Conservation (phyloP, 2,888 invertebrate species). For the Melitaea athalia region DNA sequence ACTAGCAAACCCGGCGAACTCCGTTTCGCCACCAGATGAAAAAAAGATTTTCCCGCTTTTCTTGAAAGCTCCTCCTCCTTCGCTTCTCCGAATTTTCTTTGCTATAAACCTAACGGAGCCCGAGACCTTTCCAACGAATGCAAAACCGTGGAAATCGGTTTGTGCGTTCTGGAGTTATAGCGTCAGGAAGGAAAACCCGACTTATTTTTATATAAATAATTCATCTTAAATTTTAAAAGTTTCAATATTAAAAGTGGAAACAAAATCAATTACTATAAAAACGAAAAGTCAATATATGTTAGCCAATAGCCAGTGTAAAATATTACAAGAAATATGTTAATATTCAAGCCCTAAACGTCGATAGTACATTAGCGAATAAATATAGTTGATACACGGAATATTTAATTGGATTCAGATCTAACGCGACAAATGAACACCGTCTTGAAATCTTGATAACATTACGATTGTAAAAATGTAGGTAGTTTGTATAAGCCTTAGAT, state of each 20-base stretch:
- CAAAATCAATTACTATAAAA: constrained; percentile 5
- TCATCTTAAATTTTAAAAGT: neutral
- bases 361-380: constrained; percentile 40
- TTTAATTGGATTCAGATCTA: constrained; percentile 37
- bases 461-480: constrained; percentile 57
- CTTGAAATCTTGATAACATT: constrained; percentile 47
- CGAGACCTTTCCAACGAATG: too few species aligned
- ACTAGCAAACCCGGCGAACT: too few species aligned
- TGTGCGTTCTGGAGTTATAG: too few species aligned
- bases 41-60: too few species aligned
- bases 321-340: constrained; percentile 28
- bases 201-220: too few species aligned
- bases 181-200: too few species aligned
- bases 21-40: too few species aligned
- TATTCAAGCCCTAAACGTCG: constrained; percentile 26
- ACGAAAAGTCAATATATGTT: neutral
- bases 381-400: constrained; percentile 35
- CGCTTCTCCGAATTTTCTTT: too few species aligned
- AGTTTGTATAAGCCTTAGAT: constrained; percentile 51
- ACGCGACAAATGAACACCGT: constrained; percentile 30
- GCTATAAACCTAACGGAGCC: too few species aligned
- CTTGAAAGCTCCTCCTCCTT: too few species aligned
- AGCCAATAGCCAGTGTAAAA: constrained; percentile 13
- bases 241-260: neutral
- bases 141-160: too few species aligned